These are phyloP conservation scores for Nomada ruficornis DNA, from an alignment of 2,888 invertebrate species.

Conservation along the genomic window DNA sequence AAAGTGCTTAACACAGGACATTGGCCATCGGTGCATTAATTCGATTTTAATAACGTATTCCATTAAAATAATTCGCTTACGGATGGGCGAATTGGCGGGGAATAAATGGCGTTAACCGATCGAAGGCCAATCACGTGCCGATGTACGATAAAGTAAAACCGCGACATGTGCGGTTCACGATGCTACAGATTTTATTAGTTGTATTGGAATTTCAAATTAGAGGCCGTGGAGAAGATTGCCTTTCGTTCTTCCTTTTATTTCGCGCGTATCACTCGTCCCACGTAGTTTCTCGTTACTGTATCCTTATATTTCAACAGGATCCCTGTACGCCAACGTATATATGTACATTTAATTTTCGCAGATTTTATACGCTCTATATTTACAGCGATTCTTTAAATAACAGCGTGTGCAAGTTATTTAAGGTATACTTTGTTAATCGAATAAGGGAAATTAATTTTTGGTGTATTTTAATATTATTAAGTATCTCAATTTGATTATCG, in stretches of 20 bases:
- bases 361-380: too few relatives aligned
- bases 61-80: conserved; percentile 26
- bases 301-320: not conserved
- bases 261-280: not conserved
- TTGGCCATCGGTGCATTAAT: not conserved
- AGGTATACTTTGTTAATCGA: too few relatives aligned
- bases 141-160: conserved; percentile 15
- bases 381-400: too few relatives aligned
- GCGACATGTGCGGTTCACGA: not conserved
- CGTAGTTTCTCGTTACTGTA: not conserved
- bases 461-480: too few relatives aligned
- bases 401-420: too few relatives aligned
- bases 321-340: too few relatives aligned
- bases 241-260: conserved; percentile 10
- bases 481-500: too few relatives aligned
- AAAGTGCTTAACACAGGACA: not conserved
- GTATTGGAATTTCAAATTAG: conserved; percentile 48
- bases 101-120: conserved; percentile 15
- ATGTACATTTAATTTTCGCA: too few relatives aligned
- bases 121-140: conserved; percentile 16
- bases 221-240: not conserved
- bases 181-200: conserved; percentile 42
- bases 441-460: too few relatives aligned
- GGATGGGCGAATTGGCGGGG: not conserved
- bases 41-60: conserved; percentile 26